These are phyloP conservation scores for Eristalis intricaria DNA, from an alignment of 2,888 invertebrate genomes.

Conservation along the genomic window DNA sequence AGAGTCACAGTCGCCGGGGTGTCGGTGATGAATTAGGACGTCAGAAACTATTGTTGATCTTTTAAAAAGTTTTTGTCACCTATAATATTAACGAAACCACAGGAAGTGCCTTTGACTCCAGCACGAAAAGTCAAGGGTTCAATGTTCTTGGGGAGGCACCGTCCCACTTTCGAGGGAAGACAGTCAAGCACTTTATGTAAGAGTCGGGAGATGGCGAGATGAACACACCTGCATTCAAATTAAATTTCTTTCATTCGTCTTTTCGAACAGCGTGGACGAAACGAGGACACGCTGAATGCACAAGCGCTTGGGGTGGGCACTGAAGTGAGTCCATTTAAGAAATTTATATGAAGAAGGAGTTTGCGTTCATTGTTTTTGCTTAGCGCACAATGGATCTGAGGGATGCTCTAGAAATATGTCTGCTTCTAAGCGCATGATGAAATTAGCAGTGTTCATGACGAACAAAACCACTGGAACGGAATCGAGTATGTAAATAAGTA, in stretches of 20 bases:
- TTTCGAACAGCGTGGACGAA: slow-evolving; percentile 9
- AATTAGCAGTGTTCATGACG: slow-evolving; percentile 60
- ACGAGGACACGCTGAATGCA: slow-evolving; percentile 34
- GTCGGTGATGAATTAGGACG: slow-evolving; percentile 43
- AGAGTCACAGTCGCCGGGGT: background rate
- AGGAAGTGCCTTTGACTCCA: background rate
- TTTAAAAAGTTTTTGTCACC: slow-evolving; percentile 34
- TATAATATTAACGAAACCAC: background rate
- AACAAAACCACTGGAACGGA: slow-evolving; percentile 47
- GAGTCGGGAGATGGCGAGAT: background rate
- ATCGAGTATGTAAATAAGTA: slow-evolving; percentile 40
- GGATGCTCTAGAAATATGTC: slow-evolving; percentile 52
- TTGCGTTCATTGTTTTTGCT: slow-evolving; percentile 34
- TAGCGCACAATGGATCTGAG: slow-evolving; percentile 47
- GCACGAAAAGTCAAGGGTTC: slow-evolving; percentile 9
- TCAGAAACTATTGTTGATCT: slow-evolving; percentile 28
- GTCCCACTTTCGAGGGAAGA: background rate
- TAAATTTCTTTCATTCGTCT: slow-evolving; percentile 31
- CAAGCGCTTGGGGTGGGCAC: background rate
- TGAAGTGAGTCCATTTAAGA: slow-evolving; percentile 19
- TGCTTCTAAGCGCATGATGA: slow-evolving; percentile 53
- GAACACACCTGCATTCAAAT: slow-evolving; percentile 25
- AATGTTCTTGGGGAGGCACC: slow-evolving; percentile 1
- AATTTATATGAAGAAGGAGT: background rate
- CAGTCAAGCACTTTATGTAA: background rate